Evolutionary conservation across 1,140 invertebrate species (phyloP).

Genomic region (Platyscapa corneri): DNA sequence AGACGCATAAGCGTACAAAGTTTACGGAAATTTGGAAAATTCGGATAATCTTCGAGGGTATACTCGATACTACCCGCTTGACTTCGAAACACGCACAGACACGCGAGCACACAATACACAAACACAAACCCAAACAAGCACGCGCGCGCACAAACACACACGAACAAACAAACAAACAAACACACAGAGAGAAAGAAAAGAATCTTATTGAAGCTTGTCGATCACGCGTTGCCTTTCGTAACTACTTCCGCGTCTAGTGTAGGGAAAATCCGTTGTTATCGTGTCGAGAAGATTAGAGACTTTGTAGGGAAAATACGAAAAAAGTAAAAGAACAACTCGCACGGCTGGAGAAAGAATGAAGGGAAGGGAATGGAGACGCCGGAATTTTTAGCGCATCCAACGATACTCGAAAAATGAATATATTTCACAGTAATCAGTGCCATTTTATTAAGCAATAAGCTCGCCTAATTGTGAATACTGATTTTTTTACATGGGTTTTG

Average conservation of each 20-base stretch:
- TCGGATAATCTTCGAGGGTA: conserved; percentile 14
- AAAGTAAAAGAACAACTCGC: not conserved
- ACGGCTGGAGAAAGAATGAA: not conserved
- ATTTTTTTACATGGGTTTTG: conserved; percentile 53
- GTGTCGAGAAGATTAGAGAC: conserved; percentile 42
- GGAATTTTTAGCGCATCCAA: conserved; percentile 54
- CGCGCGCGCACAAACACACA: too few relatives aligned
- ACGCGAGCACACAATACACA: too few relatives aligned
- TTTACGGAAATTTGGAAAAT: conserved; percentile 20
- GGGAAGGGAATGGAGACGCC: not conserved
- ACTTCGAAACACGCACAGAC: conserved; percentile 43
- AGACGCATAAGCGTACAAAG: not conserved
- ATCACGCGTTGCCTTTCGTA: conserved; percentile 72
- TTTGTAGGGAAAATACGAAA: conserved; percentile 20
- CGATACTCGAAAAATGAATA: conserved; percentile 58
- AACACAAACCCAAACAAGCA: too few relatives aligned
- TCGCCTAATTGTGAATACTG: conserved; percentile 59
- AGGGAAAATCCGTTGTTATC: conserved; percentile 56
- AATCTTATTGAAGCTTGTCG: conserved; percentile 56
- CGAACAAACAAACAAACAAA: too few relatives aligned
- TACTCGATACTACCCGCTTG: conserved; percentile 22
- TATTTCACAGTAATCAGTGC: conserved; percentile 68
- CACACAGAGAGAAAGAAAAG: too few relatives aligned
- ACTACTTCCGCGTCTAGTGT: conserved; percentile 63
- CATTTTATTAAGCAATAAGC: conserved; percentile 73